Evolutionary conservation across 2,113 vertebrate genomes (phyloP), one percentile per base, ranked within the genome.

Genomic region (Siniperca knerii): DNA sequence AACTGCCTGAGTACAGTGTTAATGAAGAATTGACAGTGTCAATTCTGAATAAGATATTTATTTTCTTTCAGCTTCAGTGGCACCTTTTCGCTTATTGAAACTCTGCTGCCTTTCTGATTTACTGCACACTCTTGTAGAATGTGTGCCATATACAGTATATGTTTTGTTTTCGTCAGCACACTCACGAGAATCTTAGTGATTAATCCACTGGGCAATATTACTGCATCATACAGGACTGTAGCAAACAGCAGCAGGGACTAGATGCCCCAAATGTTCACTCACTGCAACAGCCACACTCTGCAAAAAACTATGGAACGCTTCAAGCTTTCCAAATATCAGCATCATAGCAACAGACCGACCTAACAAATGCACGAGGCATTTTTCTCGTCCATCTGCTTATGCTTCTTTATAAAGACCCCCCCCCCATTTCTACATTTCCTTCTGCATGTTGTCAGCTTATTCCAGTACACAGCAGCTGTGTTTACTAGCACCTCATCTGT

Each of bases 401-500:
- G 62, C 35, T 52, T 62, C 48, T 61, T 33, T 54, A 20, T 44
- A 35, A 67, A 55, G 52, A 68, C 12, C 23, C 62, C 69, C 60
- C 13, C 18, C 16, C 52, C 15, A 50, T 52, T 67, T 21, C 6
- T 44, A 40, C 4, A 60, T 76, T 65, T 80, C 73, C 68, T 66
- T 60, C 21, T 75, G 29, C 55, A 20, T 40, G 23, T 57, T 75
- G 37, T 73, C 62, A 83, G 46, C 61, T 77, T 76, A 25, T 75
- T 60, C 57, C 55, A 78, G 40, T 2, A 55, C 40, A 74, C 61
- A 58, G n/a, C 23, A 67, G 70, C 82, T 84, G 70, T 80, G 71
- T 90, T 87, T 40, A 60, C 62, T 48, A 57, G 73, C 65, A 73
- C 52, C 84, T 78, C 77, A 79, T 74, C 69, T 79, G 67, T 66